A percentile compares a stretch with the other conserved stretches of the same genome.
Conservation (phyloP, 2,797 vertebrate genomes). For the Morus bassanus region DNA sequence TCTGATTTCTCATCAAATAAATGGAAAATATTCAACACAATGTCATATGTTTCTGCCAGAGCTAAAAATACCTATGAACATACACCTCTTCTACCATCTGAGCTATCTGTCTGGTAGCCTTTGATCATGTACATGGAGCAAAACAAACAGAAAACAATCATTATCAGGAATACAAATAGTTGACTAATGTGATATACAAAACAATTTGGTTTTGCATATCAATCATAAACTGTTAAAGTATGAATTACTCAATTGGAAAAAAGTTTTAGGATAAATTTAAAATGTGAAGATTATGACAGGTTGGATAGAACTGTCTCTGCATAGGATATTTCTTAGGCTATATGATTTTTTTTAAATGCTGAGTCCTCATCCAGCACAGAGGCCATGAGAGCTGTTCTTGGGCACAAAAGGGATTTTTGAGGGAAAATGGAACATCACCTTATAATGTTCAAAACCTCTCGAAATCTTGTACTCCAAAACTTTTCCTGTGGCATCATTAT, state of each 20-base stretch:
- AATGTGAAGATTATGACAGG: background rate
- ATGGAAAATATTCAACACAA: background rate
- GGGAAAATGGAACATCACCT: background rate
- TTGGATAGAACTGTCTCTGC: background rate
- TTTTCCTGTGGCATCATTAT: background rate
- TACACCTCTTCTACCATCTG: background rate
- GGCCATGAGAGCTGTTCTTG: background rate
- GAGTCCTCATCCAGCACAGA: background rate
- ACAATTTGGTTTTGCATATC: background rate
- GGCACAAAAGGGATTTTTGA: background rate
- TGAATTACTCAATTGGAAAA: background rate
- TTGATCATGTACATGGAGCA: background rate
- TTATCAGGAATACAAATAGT: background rate
- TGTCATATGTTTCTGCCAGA: background rate
- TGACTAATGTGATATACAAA: background rate
- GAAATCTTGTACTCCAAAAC: background rate
- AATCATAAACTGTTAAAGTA: background rate
- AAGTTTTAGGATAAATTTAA: background rate
- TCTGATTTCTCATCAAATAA: constrained; percentile 16
- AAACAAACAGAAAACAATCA: background rate
- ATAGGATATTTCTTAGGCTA: background rate
- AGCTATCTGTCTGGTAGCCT: background rate
- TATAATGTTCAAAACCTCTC: background rate
- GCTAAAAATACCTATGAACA: background rate
- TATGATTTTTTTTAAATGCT: background rate